A percentile compares a stretch with the other conserved stretches of the same genome.
phyloP scores from a whole-genome alignment of 2,888 invertebrate genomes.

The Cephalotes varians region DNA sequence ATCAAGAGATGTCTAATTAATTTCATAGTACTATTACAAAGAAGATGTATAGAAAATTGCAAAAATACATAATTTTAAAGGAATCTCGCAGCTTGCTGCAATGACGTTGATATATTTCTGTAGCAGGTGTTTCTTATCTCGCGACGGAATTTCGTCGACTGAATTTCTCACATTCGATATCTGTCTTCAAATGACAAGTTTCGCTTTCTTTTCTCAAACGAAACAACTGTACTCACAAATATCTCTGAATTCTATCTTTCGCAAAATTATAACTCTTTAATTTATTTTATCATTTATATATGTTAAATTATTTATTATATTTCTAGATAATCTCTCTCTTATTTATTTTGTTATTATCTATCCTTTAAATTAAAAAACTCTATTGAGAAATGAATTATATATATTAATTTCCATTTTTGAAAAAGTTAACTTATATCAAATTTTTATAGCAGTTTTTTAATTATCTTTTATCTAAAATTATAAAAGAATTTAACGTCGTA shows the following conservation, averaged over 20 bases:
- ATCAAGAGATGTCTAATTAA: background rate
- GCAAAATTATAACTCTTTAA: background rate
- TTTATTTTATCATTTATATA: background rate
- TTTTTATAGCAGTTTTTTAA: background rate
- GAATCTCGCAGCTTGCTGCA: slow-evolving; percentile 14
- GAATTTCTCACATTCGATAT: slow-evolving; percentile 28
- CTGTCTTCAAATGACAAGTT: slow-evolving; percentile 41
- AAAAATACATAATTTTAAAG: slow-evolving; percentile 28
- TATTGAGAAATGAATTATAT: background rate
- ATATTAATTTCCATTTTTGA: background rate
- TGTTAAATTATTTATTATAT: background rate
- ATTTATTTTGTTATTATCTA: background rate
- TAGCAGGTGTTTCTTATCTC: slow-evolving; percentile 45
- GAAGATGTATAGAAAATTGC: background rate
- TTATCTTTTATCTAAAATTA: background rate
- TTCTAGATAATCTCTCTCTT: background rate
- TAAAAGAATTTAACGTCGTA: background rate
- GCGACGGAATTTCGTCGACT: slow-evolving; percentile 32
- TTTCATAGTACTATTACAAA: background rate
- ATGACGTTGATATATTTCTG: slow-evolving; percentile 27
- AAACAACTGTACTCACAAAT: slow-evolving; percentile 3
- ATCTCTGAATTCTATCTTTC: background rate
- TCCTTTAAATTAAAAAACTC: background rate
- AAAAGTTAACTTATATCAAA: background rate
- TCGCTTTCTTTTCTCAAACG: slow-evolving; percentile 6